Percentiles rank a stretch among this genome's conserved stretches.
Evolutionary conservation across 2,113 vertebrate genomes (phyloP).

Genomic region (Oncorhynchus tshawytscha): DNA sequence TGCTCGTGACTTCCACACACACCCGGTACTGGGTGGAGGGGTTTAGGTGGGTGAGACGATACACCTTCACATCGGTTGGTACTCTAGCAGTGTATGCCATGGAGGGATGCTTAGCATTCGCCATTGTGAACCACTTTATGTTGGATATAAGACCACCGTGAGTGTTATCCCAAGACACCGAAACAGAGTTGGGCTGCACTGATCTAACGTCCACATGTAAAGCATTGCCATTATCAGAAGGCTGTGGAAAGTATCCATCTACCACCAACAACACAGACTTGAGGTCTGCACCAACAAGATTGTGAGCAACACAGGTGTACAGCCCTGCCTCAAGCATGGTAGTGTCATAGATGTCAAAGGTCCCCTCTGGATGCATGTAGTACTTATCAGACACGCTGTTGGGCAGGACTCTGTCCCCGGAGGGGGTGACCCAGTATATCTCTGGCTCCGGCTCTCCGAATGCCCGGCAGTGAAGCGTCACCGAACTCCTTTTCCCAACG

Average conservation of each 20-base stretch:
- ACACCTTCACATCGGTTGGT: slow-evolving; percentile 78
- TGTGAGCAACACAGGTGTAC: slow-evolving; percentile 87
- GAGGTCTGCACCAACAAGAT: slow-evolving; percentile 85
- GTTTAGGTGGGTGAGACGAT: slow-evolving; percentile 83
- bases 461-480: slow-evolving; percentile 85
- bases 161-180: slow-evolving; percentile 82
- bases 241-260: slow-evolving; percentile 76
- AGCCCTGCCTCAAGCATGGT: slow-evolving; percentile 78
- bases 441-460: slow-evolving; percentile 86
- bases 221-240: slow-evolving; percentile 68
- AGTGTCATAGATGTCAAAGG: slow-evolving; percentile 78
- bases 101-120: slow-evolving; percentile 62
- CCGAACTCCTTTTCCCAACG: slow-evolving; percentile 71
- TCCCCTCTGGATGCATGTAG: slow-evolving; percentile 84
- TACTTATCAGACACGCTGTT: slow-evolving; percentile 76
- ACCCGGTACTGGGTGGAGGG: slow-evolving; percentile 84
- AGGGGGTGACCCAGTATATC: slow-evolving; percentile 87
- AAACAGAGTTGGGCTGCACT: slow-evolving; percentile 76
- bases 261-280: slow-evolving; percentile 84
- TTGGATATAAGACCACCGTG: slow-evolving; percentile 78
- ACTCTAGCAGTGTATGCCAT: slow-evolving; percentile 78
- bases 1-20: slow-evolving; percentile 79
- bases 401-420: slow-evolving; percentile 78
- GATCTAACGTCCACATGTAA: slow-evolving; percentile 79
- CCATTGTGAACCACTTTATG: slow-evolving; percentile 81